Base-by-base conservation (phyloP, 1,140 invertebrate species). In the Drosophila kohkoa region DNA sequence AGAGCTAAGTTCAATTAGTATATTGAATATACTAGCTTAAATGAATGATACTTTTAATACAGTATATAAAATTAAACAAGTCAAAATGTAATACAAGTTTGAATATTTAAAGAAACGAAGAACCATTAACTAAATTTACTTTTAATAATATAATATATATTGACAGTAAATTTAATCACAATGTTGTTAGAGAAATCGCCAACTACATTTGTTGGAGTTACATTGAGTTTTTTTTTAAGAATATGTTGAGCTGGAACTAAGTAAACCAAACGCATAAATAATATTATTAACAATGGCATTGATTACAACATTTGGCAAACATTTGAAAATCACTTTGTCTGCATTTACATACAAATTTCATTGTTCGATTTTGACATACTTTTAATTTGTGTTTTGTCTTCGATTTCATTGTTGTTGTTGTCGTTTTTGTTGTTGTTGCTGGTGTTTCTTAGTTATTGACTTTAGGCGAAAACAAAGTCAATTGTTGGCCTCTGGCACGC, bases 261-360 rank as follows among this genome's bases (percentile, higher is more conserved):
- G 48, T 1, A 25, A 16, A 11, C 15, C 0, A 20, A 28, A 49
- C 48, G 32, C 10, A 38, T n/a, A 25, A 60, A 4, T 35, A 32
- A 4, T 15, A n/a, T 13, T 8, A 45, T 10, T 38, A 58, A 16
- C 48, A 38, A 68, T 55, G 65, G 43, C 64, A 55, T 51, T 51
- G 38, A 62, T 75, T 75, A 71, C 73, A 75, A 71, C 68, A 75
- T 75, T 75, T 75, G 60, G 60, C 73, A 71, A 75, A 65, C 73
- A 59, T 64, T 75, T 64, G 38, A 71, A 64, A 64, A 41, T 54
- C 30, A 45, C 35, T 67, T 73, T 25, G 38, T 1, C 43, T 60
- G 28, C 35, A 49, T 69, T 74, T 63, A 70, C 67, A 64, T 70
- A 69, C 32, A 58, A 45, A 32, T 38, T 71, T 60, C 10, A 55